phyloP scores from a whole-genome alignment of 2,797 vertebrate genomes.

The Poecile montanus region DNA sequence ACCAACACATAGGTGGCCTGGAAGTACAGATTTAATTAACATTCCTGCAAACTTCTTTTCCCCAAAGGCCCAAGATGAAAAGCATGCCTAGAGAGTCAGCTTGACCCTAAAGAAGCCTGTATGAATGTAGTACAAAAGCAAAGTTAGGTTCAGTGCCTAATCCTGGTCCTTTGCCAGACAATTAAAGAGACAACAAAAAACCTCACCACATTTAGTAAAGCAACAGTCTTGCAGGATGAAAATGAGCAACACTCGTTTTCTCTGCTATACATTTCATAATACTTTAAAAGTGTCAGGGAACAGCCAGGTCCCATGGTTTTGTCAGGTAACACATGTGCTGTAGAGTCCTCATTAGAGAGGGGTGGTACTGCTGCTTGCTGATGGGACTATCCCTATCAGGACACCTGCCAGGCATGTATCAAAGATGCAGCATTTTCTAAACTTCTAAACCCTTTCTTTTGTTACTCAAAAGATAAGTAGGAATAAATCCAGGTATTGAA shows the following conservation, averaged over 20 bases:
- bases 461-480: neutral
- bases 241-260: neutral
- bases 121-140: neutral
- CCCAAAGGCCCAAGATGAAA: neutral
- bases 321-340: neutral
- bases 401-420: neutral
- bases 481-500: neutral
- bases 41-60: neutral
- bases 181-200: neutral
- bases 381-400: neutral
- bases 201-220: neutral
- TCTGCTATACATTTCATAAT: neutral
- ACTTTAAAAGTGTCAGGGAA: neutral
- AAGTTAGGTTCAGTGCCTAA: neutral
- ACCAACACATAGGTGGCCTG: neutral
- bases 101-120: neutral
- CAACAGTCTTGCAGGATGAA: neutral
- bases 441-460: neutral
- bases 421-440: neutral
- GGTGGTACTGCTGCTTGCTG: neutral
- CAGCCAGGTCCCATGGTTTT: neutral
- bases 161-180: neutral
- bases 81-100: neutral
- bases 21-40: neutral
- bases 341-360: neutral